Evolutionary conservation across 2,888 invertebrate genomes (phyloP).

Genomic region (Steinernema hermaphroditum): DNA sequence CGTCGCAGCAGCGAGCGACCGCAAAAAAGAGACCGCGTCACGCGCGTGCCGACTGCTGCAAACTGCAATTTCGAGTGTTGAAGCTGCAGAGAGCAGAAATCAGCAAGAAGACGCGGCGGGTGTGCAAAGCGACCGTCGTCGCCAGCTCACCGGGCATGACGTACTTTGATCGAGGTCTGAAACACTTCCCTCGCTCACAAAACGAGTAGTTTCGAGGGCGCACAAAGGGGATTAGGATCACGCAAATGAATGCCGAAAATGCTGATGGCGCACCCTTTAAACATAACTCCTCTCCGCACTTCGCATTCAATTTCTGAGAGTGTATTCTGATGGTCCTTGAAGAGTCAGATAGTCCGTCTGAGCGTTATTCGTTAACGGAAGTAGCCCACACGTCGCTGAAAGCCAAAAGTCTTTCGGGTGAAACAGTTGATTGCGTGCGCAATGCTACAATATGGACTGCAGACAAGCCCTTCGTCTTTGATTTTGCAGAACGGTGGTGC

Average conservation of each 20-base stretch:
- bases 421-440: background rate
- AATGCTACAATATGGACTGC: constrained; percentile 7
- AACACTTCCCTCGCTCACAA: background rate
- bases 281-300: no score
- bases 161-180: background rate
- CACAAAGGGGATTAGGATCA: no score
- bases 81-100: constrained; percentile 27
- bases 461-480: background rate
- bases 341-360: no score
- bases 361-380: background rate
- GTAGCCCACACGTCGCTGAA: background rate
- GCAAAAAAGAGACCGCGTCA: background rate
- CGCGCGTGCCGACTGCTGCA: constrained; percentile 25
- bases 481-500: constrained; percentile 26
- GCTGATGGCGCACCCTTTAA: no score
- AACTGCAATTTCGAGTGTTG: constrained; percentile 18
- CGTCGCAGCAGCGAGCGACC: background rate
- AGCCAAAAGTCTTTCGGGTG: background rate
- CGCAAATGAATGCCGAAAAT: no score
- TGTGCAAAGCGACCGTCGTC: constrained; percentile 23
- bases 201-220: background rate
- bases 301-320: no score
- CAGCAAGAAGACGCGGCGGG: constrained; percentile 15
- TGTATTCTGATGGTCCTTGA: no score
- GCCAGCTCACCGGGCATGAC: background rate